Conservation (phyloP, 1,140 invertebrate species). For the Halesus radiatus region DNA sequence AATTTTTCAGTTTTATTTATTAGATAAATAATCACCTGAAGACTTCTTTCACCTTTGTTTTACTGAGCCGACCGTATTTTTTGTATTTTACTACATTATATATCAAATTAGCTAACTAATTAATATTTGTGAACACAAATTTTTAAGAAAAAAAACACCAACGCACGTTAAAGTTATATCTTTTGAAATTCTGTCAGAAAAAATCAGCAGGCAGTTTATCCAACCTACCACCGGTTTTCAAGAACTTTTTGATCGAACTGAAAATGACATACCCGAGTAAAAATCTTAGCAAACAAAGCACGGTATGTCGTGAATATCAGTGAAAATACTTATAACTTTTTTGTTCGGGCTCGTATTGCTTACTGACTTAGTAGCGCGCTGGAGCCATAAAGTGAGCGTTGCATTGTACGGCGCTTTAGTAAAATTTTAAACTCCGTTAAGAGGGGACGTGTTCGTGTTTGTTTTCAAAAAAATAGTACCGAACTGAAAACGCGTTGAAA, state of each 20-base stretch:
- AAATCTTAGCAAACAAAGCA: neutral
- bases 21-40: no score
- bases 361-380: neutral
- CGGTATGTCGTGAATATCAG: no score
- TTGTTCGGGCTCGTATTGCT: neutral
- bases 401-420: slow-evolving; percentile 12
- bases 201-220: slow-evolving; percentile 44
- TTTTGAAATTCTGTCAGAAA: slow-evolving; percentile 38
- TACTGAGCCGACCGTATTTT: no score
- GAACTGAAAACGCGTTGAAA: slow-evolving; percentile 34
- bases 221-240: slow-evolving; percentile 23
- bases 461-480: neutral
- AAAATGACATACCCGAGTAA: slow-evolving; percentile 1
- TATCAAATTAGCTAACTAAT: no score
- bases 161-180: slow-evolving; percentile 20
- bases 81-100: no score
- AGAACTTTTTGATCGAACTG: neutral
- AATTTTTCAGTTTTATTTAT: no score
- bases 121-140: no score
- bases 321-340: neutral
- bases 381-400: slow-evolving; percentile 12
- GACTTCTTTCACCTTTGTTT: no score
- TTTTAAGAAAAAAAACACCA: neutral
- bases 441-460: neutral
- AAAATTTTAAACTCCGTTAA: neutral